Conservation (phyloP, 2,113 vertebrate species). For the Sus scrofa region T2T-Sscrofa CM000813.6:89111501-89112000, state of each 20-base stretch:
- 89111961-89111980: background rate
- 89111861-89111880: background rate
- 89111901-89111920: background rate
- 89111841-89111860: background rate
- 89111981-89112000: background rate
- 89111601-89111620: background rate
- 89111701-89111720: background rate
- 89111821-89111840: background rate
- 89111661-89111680: background rate
- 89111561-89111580: conserved; percentile 60
- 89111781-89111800: no score
- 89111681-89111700: no score
- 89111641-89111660: background rate
- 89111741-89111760: background rate
- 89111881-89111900: background rate
- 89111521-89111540: conserved; percentile 79
- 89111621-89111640: background rate
- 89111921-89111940: background rate
- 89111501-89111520: conserved; percentile 79
- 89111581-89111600: background rate
- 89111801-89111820: background rate
- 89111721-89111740: background rate
- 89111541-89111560: conserved; percentile 66
- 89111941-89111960: background rate
- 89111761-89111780: background rate